Percentiles rank a stretch among this genome's conserved stretches.
phyloP scores from a whole-genome alignment of 2,797 vertebrate species.

The Anguilla obscura region DNA sequence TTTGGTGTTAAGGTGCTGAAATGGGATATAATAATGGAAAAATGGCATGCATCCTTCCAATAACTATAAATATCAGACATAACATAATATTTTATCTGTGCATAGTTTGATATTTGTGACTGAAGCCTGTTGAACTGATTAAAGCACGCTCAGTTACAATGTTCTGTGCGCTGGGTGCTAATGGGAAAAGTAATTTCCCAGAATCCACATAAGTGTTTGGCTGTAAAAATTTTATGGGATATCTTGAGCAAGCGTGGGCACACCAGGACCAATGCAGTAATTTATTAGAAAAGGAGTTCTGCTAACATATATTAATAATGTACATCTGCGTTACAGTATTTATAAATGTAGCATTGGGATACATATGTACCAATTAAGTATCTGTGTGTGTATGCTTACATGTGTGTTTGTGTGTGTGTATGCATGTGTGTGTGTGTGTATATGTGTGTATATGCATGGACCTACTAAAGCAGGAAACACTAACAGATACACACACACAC shows the following conservation, averaged over 20 bases:
- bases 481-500: not conserved
- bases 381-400: not conserved
- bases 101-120: not conserved
- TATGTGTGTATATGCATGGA: not conserved
- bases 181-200: not conserved
- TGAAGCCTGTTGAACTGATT: not conserved
- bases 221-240: not conserved
- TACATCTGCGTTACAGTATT: not conserved
- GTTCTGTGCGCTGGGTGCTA: not conserved
- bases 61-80: not conserved
- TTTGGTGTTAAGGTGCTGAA: not conserved
- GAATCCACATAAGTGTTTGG: not conserved
- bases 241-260: not conserved
- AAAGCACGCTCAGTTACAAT: not conserved
- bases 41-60: not conserved
- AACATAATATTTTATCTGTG: not conserved
- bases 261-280: not conserved
- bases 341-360: not conserved
- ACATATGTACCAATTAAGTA: not conserved
- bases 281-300: not conserved
- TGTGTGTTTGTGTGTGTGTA: not conserved
- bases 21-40: not conserved
- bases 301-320: not conserved
- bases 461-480: not conserved
- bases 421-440: not conserved